These are phyloP conservation scores for Aptenodytes forsteri DNA, from an alignment of 2,113 vertebrate species.

Conservation along the genomic window DNA sequence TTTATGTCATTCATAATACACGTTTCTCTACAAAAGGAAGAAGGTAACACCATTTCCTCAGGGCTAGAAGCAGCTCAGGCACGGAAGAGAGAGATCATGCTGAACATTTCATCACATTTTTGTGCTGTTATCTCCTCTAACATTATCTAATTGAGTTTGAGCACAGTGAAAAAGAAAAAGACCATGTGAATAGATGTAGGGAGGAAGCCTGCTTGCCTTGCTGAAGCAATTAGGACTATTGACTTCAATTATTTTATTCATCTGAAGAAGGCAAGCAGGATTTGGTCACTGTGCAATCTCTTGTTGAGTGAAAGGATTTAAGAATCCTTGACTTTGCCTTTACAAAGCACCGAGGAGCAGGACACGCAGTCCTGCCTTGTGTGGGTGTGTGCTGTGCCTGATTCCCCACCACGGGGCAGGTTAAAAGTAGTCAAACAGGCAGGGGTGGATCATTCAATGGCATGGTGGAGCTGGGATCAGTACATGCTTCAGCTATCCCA, in stretches of 20 bases:
- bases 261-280: background rate
- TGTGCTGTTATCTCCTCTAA: constrained; percentile 22
- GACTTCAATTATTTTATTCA: background rate
- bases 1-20: constrained; percentile 10
- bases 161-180: background rate
- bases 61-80: background rate
- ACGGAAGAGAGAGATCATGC: constrained; percentile 18
- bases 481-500: background rate
- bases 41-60: background rate
- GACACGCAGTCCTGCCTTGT: background rate
- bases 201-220: background rate
- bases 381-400: background rate
- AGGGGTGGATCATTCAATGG: background rate
- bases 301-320: background rate
- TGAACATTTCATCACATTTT: constrained; percentile 29
- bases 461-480: background rate
- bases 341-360: background rate
- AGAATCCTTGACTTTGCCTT: background rate
- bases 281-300: background rate
- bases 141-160: constrained; percentile 1
- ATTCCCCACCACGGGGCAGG: background rate
- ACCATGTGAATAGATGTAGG: background rate
- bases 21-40: background rate
- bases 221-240: background rate
- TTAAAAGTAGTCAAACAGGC: background rate